A percentile compares a stretch with the other conserved stretches of the same genome.
phyloP scores from a whole-genome alignment of 23 tunicate species.

The Phallusia fumigata region DNA sequence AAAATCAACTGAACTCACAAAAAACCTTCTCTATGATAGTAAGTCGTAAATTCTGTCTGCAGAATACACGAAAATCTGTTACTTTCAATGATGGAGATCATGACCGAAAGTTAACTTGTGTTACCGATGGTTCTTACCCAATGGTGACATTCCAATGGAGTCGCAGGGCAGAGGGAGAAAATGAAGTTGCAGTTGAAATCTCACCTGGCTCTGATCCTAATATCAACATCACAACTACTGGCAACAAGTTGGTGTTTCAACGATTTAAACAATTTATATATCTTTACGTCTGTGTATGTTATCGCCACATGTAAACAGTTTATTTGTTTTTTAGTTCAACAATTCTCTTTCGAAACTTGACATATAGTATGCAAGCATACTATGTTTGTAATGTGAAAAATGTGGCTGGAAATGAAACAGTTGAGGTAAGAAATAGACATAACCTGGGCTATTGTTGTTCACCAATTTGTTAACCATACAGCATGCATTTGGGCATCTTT shows the following conservation, averaged over 20 bases:
- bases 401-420: slow-evolving; percentile 60
- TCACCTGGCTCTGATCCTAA: slow-evolving; percentile 32
- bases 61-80: slow-evolving; percentile 66
- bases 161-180: slow-evolving; percentile 22
- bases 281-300: too few relatives aligned
- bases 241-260: slow-evolving; percentile 21
- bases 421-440: slow-evolving; percentile 36
- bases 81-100: slow-evolving; percentile 80
- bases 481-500: too few relatives aligned
- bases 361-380: slow-evolving; percentile 44
- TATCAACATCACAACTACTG: slow-evolving; percentile 37
- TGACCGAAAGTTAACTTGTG: slow-evolving; percentile 61
- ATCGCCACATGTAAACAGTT: too few relatives aligned
- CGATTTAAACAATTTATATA: neutral
- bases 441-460: too few relatives aligned
- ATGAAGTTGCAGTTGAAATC: neutral
- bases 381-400: slow-evolving; percentile 56
- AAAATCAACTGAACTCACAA: neutral
- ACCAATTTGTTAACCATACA: too few relatives aligned
- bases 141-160: slow-evolving; percentile 49
- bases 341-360: slow-evolving; percentile 47
- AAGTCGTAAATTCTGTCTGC: neutral
- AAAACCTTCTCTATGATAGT: neutral
- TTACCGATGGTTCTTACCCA: slow-evolving; percentile 62
- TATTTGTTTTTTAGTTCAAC: slow-evolving; percentile 27